Evolutionary conservation across 2,888 invertebrate species (phyloP).

Genomic region (Drosophila robusta): DNA sequence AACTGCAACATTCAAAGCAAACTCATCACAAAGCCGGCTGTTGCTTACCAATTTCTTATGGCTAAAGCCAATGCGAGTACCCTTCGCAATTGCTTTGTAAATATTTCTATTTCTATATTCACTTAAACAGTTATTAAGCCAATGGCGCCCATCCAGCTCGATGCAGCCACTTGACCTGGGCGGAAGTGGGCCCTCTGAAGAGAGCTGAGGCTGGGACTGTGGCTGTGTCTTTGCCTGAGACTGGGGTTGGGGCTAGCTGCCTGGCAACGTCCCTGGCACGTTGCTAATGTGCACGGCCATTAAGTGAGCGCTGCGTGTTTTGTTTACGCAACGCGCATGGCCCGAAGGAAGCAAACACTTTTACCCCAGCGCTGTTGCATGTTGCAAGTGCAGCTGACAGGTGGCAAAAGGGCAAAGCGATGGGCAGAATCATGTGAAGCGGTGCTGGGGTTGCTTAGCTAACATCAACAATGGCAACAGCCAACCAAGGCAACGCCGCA

Average conservation of each 20-base stretch:
- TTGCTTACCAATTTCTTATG: constrained; percentile 51
- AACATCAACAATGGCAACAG: constrained; percentile 51
- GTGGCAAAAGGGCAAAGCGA: constrained; percentile 51
- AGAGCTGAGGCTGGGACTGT: constrained; percentile 16
- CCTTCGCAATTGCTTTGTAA: constrained; percentile 64
- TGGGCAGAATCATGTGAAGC: constrained; percentile 59
- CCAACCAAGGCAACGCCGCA: constrained; percentile 57
- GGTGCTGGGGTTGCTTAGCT: constrained; percentile 46
- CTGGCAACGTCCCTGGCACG: constrained; percentile 59
- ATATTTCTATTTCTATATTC: constrained; percentile 73
- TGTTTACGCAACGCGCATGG: constrained; percentile 72
- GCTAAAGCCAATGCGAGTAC: constrained; percentile 23
- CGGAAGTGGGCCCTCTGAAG: background rate
- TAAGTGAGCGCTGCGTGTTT: constrained; percentile 78
- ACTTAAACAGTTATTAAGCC: constrained; percentile 73
- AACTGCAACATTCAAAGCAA: constrained; percentile 41
- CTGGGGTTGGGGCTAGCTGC: constrained; percentile 7
- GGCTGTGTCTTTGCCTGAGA: background rate
- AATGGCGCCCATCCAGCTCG: constrained; percentile 41
- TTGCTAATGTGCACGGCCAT: constrained; percentile 79
- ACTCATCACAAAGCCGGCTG: constrained; percentile 42
- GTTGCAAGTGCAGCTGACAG: constrained; percentile 72
- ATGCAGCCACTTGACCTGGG: constrained; percentile 44
- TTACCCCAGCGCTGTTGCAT: constrained; percentile 52
- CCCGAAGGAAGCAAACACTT: constrained; percentile 42